phyloP scores from a whole-genome alignment of 92 coral and sea anemone species.

The Zoanthus sociatus region DNA sequence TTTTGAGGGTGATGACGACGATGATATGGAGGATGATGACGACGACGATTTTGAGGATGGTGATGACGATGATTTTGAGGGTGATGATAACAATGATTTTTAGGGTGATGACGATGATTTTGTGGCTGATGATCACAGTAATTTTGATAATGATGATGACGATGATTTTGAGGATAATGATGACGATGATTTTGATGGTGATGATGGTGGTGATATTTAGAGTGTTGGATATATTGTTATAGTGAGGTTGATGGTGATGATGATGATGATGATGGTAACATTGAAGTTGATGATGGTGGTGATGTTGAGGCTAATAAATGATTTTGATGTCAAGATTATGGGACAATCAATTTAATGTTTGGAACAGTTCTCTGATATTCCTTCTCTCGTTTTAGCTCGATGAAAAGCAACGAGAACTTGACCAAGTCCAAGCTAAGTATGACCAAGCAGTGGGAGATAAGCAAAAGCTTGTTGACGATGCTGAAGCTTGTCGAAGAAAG shows the following conservation, averaged over 20 bases:
- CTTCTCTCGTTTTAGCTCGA: conserved; percentile 65
- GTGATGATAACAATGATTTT: not conserved
- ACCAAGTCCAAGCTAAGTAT: conserved; percentile 95
- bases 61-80: too few species aligned
- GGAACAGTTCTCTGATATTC: not conserved
- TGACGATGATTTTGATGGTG: not conserved
- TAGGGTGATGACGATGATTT: not conserved
- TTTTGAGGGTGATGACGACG: not conserved
- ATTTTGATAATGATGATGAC: not conserved
- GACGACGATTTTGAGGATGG: too few species aligned
- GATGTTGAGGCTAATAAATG: not conserved
- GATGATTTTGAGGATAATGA: not conserved
- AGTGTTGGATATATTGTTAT: not conserved
- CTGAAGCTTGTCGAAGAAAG: conserved; percentile 98
- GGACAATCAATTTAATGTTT: not conserved
- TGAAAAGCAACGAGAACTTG: conserved; percentile 95
- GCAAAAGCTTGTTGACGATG: conserved; percentile 94
- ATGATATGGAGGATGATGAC: not conserved
- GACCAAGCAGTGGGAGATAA: conserved; percentile 98
- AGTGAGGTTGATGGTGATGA: not conserved
- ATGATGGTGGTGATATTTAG: not conserved
- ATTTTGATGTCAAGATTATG: not conserved
- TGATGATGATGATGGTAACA: not conserved
- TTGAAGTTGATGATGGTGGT: not conserved
- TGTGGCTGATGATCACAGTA: not conserved